These are phyloP conservation scores for Peromyscus maniculatus DNA, from an alignment of 2,113 vertebrate species.

Conservation along the genomic window DNA sequence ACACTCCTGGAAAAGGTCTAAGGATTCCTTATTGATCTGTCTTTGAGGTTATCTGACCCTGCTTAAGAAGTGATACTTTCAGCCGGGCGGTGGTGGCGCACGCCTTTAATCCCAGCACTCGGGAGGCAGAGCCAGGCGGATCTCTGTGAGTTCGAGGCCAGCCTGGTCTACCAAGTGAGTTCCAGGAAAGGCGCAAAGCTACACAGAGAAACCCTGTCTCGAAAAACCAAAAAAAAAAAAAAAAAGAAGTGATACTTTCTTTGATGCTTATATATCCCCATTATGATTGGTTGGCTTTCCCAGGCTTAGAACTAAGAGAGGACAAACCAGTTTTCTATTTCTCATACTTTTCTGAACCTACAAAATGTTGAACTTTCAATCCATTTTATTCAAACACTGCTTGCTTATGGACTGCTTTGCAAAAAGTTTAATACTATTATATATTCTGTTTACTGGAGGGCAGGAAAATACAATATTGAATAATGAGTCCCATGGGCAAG, in stretches of 20 bases:
- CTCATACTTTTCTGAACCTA: conserved; percentile 56
- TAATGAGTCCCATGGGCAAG: conserved; percentile 62
- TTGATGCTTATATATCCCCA: background rate
- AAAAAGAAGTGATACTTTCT: conserved; percentile 50
- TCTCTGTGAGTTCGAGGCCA: no score
- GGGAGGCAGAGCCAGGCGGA: no score
- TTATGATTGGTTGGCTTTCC: conserved; percentile 53
- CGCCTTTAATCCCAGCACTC: no score
- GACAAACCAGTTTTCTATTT: conserved; percentile 19
- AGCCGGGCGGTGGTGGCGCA: no score
- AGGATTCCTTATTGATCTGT: conserved; percentile 47
- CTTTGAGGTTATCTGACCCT: conserved; percentile 30
- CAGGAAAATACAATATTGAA: conserved; percentile 67
- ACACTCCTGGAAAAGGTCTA: conserved; percentile 29
- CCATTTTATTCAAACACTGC: conserved; percentile 51
- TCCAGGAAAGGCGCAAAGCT: no score
- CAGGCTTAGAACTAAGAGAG: conserved; percentile 40
- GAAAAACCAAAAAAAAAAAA: no score
- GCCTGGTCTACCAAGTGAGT: no score
- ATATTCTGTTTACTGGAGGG: conserved; percentile 50
- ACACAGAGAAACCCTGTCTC: no score
- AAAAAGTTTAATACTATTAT: conserved; percentile 50
- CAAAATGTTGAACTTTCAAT: conserved; percentile 58
- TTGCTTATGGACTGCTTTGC: conserved; percentile 53
- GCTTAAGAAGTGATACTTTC: conserved; percentile 50